Base-by-base conservation (phyloP, 2,888 invertebrate species). In the Eristalinus aeneus region DNA sequence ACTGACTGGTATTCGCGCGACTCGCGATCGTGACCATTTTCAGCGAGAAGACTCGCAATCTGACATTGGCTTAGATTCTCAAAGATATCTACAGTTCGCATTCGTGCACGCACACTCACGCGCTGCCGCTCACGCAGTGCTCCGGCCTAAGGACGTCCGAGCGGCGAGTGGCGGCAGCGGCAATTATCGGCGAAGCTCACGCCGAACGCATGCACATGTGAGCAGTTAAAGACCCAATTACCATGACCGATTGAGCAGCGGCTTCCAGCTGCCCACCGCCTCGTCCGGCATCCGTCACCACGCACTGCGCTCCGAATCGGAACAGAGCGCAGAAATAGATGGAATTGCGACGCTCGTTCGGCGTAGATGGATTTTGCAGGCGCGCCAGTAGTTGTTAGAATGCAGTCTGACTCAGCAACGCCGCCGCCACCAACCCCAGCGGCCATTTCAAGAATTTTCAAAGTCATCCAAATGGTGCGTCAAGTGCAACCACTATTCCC, bases 11-110 rank as follows among this genome's bases (percentile, higher is more conserved):
- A 78, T 67, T 71, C 77, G 74, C 80, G 72, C 46, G 46, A 46
- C 46, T 46, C 16, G 46, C 82, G 82, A 82, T 86, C 86, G 86
- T 86, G 86, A 82, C 86, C 86, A 86, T 86, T 86, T 86, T 34
- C 74, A 82, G 86, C 81, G 69, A 46, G 46, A 86, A 81, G 85
- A 80, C 39, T 53, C 72, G 65, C 53, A 39, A 56, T 65, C 77
- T 82, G 82, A 86, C 86, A 86, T 86, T 86, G 86, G 71, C 82
- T 86, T 86, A 86, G 86, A 86, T 86, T 86, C 77, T 81, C 78
- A 78, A 85, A 86, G 86, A 86, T 86, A 74, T 77, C 86, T 71
- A 86, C 73, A 80, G 64, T 5, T 61, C 60, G 69, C 32, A 46
- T 60, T 56, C 20, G 10, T n/a, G 36, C 27, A 36, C 27, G 39